Percentiles rank a stretch among this genome's conserved stretches.
Evolutionary conservation across 2,888 invertebrate genomes (phyloP).

Genomic region (Euphydryas editha): DNA sequence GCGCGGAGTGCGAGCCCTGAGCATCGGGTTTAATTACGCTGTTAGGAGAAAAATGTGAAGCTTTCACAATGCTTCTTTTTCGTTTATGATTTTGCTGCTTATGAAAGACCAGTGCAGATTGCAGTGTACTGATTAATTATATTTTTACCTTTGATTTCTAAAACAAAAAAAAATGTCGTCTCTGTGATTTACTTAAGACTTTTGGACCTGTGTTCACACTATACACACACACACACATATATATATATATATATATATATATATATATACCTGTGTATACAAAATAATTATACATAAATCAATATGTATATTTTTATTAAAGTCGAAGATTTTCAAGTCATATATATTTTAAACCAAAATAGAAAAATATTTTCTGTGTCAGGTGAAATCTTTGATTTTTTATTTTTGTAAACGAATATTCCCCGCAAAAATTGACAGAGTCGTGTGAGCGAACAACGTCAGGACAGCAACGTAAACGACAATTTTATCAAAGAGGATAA

Average conservation of each 20-base stretch:
- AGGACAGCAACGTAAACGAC: not conserved
- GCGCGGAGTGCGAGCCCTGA: conserved; percentile 38
- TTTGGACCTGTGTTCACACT: no score
- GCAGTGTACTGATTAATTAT: not conserved
- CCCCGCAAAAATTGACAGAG: not conserved
- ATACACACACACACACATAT: no score
- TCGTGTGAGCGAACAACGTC: not conserved
- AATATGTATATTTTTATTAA: no score
- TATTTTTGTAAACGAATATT: not conserved
- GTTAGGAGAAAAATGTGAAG: conserved; percentile 31
- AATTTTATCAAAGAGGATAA: conserved; percentile 4
- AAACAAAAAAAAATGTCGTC: not conserved
- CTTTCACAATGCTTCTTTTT: conserved; percentile 24
- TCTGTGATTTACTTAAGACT: no score
- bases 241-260: no score
- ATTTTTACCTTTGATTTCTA: not conserved
- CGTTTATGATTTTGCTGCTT: conserved; percentile 24
- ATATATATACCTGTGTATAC: no score
- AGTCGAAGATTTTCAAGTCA: not conserved
- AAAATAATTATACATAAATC: no score
- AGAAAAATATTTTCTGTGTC: not conserved
- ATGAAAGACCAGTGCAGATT: not conserved
- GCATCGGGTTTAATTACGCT: conserved; percentile 44
- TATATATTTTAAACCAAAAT: not conserved
- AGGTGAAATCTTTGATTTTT: not conserved